Conservation (phyloP, 1,140 invertebrate genomes). For the Araneus ventricosus region DNA sequence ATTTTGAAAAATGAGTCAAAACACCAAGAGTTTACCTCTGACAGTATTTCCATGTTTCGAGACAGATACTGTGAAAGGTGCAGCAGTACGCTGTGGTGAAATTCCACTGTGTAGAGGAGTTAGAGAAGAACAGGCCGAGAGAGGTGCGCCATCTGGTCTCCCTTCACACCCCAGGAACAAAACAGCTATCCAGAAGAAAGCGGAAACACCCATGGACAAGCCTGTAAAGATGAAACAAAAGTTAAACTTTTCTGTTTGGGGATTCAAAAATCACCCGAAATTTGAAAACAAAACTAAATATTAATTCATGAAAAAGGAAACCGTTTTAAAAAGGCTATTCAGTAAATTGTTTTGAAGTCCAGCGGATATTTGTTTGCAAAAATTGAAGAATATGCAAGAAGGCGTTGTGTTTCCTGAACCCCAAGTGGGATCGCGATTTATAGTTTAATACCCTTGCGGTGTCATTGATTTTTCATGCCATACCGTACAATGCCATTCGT, state of each 20-base stretch:
- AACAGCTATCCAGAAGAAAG: background rate
- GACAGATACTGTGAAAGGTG: background rate
- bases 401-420: too few species aligned
- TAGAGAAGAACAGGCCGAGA: background rate
- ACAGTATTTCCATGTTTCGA: constrained; percentile 43
- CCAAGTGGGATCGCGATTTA: too few species aligned
- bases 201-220: background rate
- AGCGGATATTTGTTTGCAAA: too few species aligned
- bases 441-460: too few species aligned
- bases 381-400: too few species aligned
- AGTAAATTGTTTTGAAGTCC: too few species aligned
- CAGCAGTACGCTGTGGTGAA: background rate
- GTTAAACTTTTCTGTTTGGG: background rate
- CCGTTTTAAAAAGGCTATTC: too few species aligned
- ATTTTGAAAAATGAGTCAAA: background rate
- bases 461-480: too few species aligned
- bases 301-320: too few species aligned
- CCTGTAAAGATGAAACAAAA: background rate
- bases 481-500: too few species aligned
- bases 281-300: too few species aligned
- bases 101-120: constrained; percentile 30
- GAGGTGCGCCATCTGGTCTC: constrained; percentile 30
- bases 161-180: background rate
- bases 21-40: constrained; percentile 11
- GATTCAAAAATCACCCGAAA: background rate